Conservation (phyloP, 2,888 invertebrate genomes). For the Byasa hedistus region DNA sequence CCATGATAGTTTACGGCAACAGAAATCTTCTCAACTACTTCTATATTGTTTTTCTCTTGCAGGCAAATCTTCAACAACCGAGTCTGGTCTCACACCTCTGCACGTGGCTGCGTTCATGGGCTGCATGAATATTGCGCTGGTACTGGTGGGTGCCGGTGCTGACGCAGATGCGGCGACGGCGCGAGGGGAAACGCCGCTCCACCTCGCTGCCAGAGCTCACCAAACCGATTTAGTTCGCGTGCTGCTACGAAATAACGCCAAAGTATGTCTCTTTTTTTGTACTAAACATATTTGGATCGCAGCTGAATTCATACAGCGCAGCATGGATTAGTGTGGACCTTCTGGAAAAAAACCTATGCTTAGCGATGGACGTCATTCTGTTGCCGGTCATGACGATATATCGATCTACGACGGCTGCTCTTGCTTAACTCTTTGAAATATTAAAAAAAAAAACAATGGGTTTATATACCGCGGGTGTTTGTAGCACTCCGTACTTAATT, state of each 20-base stretch:
- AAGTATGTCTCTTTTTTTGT: constrained; percentile 47
- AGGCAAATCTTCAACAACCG: constrained; percentile 85
- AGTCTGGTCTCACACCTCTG: constrained; percentile 94
- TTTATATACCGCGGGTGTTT: too few species aligned
- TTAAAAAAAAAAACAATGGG: too few species aligned
- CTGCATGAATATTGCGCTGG: constrained; percentile 99
- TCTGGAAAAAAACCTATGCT: too few species aligned
- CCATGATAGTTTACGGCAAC: too few species aligned
- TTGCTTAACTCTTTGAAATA: too few species aligned
- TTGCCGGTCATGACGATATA: too few species aligned
- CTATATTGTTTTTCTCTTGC: constrained; percentile 12
- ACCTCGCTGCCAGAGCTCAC: constrained; percentile 97
- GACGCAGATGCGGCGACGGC: constrained; percentile 97
- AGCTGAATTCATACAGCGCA: too few species aligned
- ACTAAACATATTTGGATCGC: too few species aligned
- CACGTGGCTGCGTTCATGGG: constrained; percentile 99
- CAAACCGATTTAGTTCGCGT: constrained; percentile 98
- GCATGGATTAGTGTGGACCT: too few species aligned
- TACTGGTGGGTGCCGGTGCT: constrained; percentile 93
- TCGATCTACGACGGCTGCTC: too few species aligned
- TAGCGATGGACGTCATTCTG: too few species aligned
- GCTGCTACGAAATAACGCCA: constrained; percentile 94
- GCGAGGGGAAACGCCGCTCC: constrained; percentile 97
- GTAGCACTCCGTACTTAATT: too few species aligned
- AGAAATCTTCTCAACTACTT: not conserved